Base-by-base conservation (phyloP, 53 echinoderm and acorn worm genomes). In the Astropecten irregularis region DNA sequence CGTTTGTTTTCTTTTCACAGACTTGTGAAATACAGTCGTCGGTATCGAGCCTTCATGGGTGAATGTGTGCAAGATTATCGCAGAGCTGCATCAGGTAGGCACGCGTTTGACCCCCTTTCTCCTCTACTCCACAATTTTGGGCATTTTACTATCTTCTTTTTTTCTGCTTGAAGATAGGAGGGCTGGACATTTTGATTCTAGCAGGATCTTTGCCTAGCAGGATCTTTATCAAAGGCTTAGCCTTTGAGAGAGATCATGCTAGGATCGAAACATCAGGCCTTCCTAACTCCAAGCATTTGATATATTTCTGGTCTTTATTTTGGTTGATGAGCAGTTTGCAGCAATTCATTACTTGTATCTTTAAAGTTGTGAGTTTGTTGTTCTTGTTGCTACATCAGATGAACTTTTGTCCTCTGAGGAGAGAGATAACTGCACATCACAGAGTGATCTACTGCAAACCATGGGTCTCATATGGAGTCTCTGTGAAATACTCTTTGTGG, bases 401-500 rank as follows among this genome's bases (percentile, higher is more conserved):
- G 62, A 81, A 21, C 39, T 47, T 21, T 22, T 85, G 25, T 64
- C 74, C 40, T 32, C 44, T 31, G 66, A 73, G 38, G 83, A 66
- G 49, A 31, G 74, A 0, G 83, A 81, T 38, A 67, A 66, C 59
- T 88, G 88, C 52, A 67, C 68, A 22, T 76, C 69, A 34, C 94
- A 91, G 60, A 85, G 91, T 85, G 89, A 94, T 66, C 66, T 94
- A 37, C 90, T 94, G 28, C 92, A 93, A 85, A 91, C 89, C 4
- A 87, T 96, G 15, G 97, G 88, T 13, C 86, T 96, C 20, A 85
- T 96, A 8, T 96, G 97, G 97, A 94, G 89, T 66, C 87, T 96
- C 9, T 96, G 97, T 73, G 97, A 96, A 65, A 96, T 96, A 18
- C 89, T 96, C 42, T 96, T 91, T 74, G 91, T 96, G 35, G 97